A percentile compares a stretch with the other conserved stretches of the same genome.
These are phyloP conservation scores for Sisor rabdophorus DNA, from an alignment of 2,113 vertebrate genomes.

Conservation along the genomic window DNA sequence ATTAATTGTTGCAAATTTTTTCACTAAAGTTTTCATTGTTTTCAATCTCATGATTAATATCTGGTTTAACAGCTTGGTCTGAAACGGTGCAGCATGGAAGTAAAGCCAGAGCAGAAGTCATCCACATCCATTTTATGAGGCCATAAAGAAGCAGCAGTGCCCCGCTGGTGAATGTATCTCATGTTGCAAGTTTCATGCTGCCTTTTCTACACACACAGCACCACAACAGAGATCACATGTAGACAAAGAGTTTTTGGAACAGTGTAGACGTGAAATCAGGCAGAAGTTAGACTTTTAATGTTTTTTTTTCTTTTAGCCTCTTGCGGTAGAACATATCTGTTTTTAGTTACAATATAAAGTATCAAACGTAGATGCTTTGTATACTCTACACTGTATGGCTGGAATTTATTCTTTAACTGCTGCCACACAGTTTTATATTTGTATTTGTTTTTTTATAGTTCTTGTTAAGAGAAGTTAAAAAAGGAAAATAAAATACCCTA, in stretches of 20 bases:
- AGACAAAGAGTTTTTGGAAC: not conserved
- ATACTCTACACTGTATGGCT: not conserved
- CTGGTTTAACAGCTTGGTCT: not conserved
- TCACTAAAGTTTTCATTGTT: not conserved
- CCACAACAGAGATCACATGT: not conserved
- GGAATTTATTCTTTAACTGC: no score
- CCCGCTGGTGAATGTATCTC: not conserved
- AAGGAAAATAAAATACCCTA: no score
- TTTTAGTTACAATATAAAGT: not conserved
- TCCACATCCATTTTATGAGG: conserved; percentile 6
- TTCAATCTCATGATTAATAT: conserved; percentile 11
- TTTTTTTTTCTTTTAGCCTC: not conserved
- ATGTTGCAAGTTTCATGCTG: not conserved
- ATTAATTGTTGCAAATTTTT: no score
- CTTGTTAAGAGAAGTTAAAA: no score
- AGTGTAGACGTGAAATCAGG: not conserved
- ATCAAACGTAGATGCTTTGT: not conserved
- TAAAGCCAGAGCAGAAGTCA: conserved; percentile 24
- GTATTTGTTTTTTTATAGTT: no score
- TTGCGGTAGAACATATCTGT: not conserved
- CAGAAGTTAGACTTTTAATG: not conserved
- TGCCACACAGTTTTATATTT: no score
- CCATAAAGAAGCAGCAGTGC: conserved; percentile 4
- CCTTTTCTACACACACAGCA: not conserved
- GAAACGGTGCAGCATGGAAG: not conserved